Evolutionary conservation across 2,113 vertebrate genomes (phyloP).

Genomic region (Campylomormyrus numenius): DNA sequence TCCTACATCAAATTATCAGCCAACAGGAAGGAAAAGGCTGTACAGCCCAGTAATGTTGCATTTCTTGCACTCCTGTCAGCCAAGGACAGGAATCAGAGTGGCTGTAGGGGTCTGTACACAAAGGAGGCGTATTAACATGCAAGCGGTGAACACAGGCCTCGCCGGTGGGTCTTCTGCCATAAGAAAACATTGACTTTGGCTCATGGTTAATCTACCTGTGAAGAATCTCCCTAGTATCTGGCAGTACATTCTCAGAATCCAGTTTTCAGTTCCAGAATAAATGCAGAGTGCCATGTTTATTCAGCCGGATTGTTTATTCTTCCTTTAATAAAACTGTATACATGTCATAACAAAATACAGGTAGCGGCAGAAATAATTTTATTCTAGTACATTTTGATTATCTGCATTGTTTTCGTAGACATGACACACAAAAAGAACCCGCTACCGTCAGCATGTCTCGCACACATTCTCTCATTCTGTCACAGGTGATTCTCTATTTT

Average conservation of each 20-base stretch:
- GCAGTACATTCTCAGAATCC: neutral
- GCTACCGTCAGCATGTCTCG: neutral
- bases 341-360: neutral
- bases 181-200: constrained; percentile 4
- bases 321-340: neutral
- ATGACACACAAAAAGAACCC: neutral
- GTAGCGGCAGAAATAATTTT: neutral
- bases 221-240: neutral
- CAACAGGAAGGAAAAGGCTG: neutral
- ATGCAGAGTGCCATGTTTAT: neutral
- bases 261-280: neutral
- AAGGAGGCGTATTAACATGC: neutral
- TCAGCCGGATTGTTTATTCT: neutral
- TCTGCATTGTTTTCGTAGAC: neutral
- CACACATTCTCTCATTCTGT: neutral
- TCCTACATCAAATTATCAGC: neutral
- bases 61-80: neutral
- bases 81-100: neutral
- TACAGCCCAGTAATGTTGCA: neutral
- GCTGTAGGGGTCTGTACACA: neutral
- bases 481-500: neutral
- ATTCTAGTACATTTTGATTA: neutral
- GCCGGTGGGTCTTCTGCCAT: neutral
- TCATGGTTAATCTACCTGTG: neutral
- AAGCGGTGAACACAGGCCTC: neutral